Evolutionary conservation across 2,888 invertebrate species (phyloP).

Genomic region (Lasioglossum zephyrum): DNA sequence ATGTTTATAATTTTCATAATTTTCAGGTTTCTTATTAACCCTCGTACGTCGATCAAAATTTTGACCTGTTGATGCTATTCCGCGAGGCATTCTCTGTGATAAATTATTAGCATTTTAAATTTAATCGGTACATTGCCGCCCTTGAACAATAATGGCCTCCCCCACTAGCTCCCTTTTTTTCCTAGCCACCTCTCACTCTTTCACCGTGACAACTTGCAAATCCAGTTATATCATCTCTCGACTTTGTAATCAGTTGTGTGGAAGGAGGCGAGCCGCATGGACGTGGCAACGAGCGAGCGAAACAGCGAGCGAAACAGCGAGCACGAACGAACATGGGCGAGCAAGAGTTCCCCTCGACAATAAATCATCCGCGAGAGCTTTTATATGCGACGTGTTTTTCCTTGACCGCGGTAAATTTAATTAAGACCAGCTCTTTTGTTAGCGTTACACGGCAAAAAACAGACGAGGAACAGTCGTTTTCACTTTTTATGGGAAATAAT

Average conservation of each 20-base stretch:
- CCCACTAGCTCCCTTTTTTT: constrained; percentile 40
- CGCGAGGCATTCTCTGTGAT: constrained; percentile 54
- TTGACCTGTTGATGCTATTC: too few relatives aligned
- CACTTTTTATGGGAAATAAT: background rate
- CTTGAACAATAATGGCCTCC: constrained; percentile 70
- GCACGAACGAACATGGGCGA: background rate
- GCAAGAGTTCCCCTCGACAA: background rate
- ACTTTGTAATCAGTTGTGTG: constrained; percentile 59
- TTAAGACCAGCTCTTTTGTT: constrained; percentile 27
- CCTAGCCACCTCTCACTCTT: constrained; percentile 47
- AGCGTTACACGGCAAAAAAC: background rate
- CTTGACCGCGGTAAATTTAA: constrained; percentile 53
- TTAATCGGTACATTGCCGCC: constrained; percentile 70
- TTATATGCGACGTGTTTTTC: constrained; percentile 34
- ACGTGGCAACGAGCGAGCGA: background rate
- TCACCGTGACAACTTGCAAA: constrained; percentile 60
- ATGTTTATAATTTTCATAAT: too few relatives aligned
- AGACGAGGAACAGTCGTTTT: background rate
- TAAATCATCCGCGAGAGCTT: constrained; percentile 44
- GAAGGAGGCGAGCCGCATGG: constrained; percentile 45
- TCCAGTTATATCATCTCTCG: constrained; percentile 71
- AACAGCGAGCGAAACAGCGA: background rate
- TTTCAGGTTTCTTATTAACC: too few relatives aligned
- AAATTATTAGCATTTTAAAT: constrained; percentile 70
- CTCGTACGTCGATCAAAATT: too few relatives aligned